phyloP scores from a whole-genome alignment of 2,797 vertebrate species.

The Characodon lateralis region DNA sequence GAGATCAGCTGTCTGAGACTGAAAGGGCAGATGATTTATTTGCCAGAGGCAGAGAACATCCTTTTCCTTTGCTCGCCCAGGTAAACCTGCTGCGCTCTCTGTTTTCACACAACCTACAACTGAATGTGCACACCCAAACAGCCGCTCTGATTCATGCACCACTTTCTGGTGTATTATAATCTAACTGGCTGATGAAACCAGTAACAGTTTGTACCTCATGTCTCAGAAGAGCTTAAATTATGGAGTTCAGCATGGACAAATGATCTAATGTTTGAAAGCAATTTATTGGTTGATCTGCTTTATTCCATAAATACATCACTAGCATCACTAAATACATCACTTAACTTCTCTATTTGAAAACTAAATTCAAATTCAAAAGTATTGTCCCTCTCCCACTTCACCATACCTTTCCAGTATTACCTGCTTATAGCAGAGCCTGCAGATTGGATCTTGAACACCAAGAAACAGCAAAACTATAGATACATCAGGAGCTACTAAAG shows the following conservation, averaged over 20 bases:
- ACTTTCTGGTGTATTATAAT: background rate
- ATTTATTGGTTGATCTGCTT: background rate
- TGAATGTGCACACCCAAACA: slow-evolving; percentile 11
- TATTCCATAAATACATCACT: background rate
- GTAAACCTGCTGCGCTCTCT: slow-evolving; percentile 72
- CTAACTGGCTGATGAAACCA: too few species aligned
- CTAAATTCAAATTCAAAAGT: too few species aligned
- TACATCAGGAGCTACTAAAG: background rate
- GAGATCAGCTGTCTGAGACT: slow-evolving; percentile 97
- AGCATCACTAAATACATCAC: background rate
- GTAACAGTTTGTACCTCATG: background rate
- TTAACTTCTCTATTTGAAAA: background rate
- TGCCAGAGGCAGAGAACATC: slow-evolving; percentile 98
- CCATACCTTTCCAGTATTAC: background rate
- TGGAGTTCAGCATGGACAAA: background rate
- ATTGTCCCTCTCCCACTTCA: background rate
- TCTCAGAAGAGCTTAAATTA: background rate
- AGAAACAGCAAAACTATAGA: background rate
- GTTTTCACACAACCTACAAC: slow-evolving; percentile 18
- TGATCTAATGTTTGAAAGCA: background rate
- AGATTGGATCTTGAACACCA: background rate
- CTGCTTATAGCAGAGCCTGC: background rate
- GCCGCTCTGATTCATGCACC: background rate
- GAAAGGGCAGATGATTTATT: slow-evolving; percentile 99
- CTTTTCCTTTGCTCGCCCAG: slow-evolving; percentile 99